Percentiles rank a stretch among this genome's conserved stretches.
Evolutionary conservation across 2,888 invertebrate species (phyloP).

Genomic region (Ectemnius lituratus): DNA sequence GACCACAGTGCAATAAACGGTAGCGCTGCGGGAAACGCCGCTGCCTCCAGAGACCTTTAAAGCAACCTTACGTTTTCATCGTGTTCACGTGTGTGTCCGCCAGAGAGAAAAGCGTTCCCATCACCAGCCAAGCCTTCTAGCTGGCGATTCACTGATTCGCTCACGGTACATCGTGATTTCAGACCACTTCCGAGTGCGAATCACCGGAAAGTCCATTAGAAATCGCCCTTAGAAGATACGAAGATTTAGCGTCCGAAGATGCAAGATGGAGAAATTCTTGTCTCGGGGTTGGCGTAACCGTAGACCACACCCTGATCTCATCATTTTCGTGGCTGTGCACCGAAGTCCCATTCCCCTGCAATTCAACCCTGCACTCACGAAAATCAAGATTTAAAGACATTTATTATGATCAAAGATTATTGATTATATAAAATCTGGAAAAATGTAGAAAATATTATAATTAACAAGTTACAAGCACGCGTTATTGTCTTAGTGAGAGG

Average conservation of each 20-base stretch:
- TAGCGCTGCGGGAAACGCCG: constrained; percentile 59
- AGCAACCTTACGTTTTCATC: constrained; percentile 43
- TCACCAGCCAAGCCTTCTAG: constrained; percentile 14
- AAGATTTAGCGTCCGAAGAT: too few relatives aligned
- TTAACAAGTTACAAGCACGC: constrained; percentile 26
- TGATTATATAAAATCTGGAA: neutral
- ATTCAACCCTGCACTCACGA: neutral
- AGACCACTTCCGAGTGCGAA: neutral
- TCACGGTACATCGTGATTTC: neutral
- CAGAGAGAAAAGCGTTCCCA: constrained; percentile 22
- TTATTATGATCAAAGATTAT: neutral
- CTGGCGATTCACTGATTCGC: neutral
- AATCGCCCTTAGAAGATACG: neutral
- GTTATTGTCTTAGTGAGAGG: neutral
- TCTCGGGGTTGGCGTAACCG: neutral
- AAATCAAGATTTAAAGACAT: neutral
- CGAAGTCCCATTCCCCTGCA: neutral
- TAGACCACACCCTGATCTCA: neutral
- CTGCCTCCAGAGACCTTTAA: constrained; percentile 45
- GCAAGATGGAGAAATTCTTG: neutral
- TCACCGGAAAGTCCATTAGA: neutral
- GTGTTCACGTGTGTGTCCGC: neutral
- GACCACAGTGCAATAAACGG: constrained; percentile 73
- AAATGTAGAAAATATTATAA: constrained; percentile 6
- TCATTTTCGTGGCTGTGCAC: neutral